A percentile compares a stretch with the other conserved stretches of the same genome.
These are phyloP conservation scores for Gymnoscopelus braueri DNA, from an alignment of 2,797 vertebrate genomes.

Conservation along the genomic window DNA sequence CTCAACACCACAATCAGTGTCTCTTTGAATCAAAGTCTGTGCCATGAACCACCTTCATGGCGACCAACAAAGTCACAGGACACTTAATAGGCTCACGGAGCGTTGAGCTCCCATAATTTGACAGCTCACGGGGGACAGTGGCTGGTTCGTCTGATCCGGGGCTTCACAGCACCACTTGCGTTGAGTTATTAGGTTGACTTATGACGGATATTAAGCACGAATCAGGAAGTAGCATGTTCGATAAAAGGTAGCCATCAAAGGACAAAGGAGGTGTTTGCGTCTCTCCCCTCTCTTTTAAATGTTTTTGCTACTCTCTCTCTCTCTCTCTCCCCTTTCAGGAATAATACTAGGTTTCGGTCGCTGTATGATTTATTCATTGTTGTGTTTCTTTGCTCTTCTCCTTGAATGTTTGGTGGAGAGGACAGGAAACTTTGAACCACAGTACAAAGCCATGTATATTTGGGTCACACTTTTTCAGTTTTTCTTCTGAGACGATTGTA, in stretches of 20 bases:
- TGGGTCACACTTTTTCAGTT: slow-evolving; percentile 76
- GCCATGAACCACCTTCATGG: slow-evolving; percentile 10
- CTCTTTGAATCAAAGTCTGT: slow-evolving; percentile 61
- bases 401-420: slow-evolving; percentile 79
- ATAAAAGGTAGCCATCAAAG: slow-evolving; percentile 68
- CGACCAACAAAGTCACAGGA: background rate
- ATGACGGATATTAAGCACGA: slow-evolving; percentile 70
- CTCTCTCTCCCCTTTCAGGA: slow-evolving; percentile 51
- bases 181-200: slow-evolving; percentile 67
- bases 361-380: slow-evolving; percentile 84
- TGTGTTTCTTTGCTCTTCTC: slow-evolving; percentile 75
- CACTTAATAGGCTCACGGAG: slow-evolving; percentile 54
- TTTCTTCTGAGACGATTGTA: slow-evolving; percentile 54
- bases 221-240: slow-evolving; percentile 71
- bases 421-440: slow-evolving; percentile 83
- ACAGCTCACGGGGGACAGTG: slow-evolving; percentile 59
- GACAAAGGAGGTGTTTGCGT: slow-evolving; percentile 74
- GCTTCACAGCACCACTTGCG: background rate
- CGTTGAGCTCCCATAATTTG: slow-evolving; percentile 63
- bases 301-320: slow-evolving; percentile 21
- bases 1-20: slow-evolving; percentile 37
- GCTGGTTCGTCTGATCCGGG: too few relatives aligned
- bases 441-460: slow-evolving; percentile 85
- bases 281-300: slow-evolving; percentile 64
- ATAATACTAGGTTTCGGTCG: slow-evolving; percentile 57